A percentile compares a stretch with the other conserved stretches of the same genome.
These are phyloP conservation scores for Capitulum mitella DNA, from an alignment of 2,888 invertebrate species.

Conservation along the genomic window DNA sequence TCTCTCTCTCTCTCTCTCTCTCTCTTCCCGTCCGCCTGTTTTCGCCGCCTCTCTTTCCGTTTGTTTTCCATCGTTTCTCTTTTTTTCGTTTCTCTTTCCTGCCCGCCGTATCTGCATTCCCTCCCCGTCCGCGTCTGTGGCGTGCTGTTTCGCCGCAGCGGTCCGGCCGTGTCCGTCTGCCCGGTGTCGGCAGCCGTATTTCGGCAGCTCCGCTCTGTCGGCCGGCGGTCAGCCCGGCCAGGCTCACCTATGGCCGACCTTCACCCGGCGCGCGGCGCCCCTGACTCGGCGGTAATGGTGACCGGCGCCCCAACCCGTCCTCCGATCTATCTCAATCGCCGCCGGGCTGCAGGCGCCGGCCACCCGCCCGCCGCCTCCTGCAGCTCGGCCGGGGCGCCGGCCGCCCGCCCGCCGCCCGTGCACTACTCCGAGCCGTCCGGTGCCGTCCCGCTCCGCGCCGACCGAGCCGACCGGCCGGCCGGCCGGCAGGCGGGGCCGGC, in stretches of 20 bases:
- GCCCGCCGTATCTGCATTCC: not conserved
- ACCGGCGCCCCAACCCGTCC: not conserved
- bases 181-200: no score
- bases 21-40: no score
- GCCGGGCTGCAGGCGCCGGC: not conserved
- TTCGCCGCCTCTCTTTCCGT: not conserved
- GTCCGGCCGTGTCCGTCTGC: not conserved
- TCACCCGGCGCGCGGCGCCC: no score
- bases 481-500: slow-evolving; percentile 5
- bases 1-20: slow-evolving; percentile 3
- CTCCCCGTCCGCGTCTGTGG: not conserved
- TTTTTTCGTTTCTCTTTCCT: not conserved
- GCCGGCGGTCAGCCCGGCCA: no score
- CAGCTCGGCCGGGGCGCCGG: not conserved
- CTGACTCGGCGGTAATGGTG: no score
- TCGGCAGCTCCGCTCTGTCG: no score
- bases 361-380: not conserved
- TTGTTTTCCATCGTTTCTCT: not conserved
- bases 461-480: not conserved
- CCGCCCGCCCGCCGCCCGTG: not conserved
- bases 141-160: not conserved
- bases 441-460: no score
- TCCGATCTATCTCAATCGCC: no score
- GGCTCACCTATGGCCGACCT: no score
- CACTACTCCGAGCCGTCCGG: not conserved